Evolutionary conservation across 2,797 vertebrate genomes (phyloP).

Genomic region (Prionace glauca): DNA sequence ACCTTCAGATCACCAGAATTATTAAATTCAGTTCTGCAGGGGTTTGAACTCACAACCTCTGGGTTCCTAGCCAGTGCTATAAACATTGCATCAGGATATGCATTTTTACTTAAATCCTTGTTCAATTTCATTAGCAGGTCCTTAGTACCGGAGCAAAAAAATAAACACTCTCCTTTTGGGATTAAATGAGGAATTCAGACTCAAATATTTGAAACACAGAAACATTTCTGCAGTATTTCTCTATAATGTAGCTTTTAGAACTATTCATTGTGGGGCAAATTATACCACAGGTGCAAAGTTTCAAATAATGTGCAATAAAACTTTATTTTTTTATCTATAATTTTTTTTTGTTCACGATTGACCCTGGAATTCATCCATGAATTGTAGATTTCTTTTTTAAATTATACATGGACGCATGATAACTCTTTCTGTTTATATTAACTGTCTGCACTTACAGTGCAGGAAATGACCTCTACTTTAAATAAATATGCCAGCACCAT

Average conservation of each 20-base stretch:
- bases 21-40: background rate
- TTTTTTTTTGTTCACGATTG: background rate
- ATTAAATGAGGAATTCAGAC: background rate
- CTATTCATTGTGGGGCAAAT: background rate
- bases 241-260: background rate
- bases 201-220: background rate
- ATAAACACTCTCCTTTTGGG: background rate
- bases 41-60: background rate
- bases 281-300: too few species aligned
- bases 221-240: background rate
- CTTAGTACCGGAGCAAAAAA: background rate
- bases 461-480: conserved; percentile 23
- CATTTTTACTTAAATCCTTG: background rate
- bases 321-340: background rate
- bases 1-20: background rate
- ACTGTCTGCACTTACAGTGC: conserved; percentile 22
- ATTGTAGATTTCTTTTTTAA: background rate
- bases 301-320: background rate
- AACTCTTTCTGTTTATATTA: conserved; percentile 30
- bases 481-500: conserved; percentile 26
- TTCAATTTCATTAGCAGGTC: background rate
- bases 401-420: background rate
- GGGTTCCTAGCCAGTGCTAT: background rate
- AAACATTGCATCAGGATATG: background rate
- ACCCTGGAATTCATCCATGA: conserved; percentile 9